Percentiles rank a stretch among this genome's conserved stretches.
These are phyloP conservation scores for Helicoverpa zea DNA, from an alignment of 1,140 invertebrate genomes.

Conservation along the genomic window DNA sequence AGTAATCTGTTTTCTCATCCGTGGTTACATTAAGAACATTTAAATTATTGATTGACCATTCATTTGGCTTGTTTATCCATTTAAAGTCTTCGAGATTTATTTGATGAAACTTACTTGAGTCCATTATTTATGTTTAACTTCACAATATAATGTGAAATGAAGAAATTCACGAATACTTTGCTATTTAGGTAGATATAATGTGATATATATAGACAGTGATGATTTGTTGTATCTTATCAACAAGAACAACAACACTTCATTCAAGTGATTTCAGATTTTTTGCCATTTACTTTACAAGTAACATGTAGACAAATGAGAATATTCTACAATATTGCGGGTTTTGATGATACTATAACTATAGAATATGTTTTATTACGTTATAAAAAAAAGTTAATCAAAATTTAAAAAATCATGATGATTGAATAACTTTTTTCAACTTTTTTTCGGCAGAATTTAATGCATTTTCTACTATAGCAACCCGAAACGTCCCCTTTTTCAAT, in stretches of 20 bases:
- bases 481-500: neutral
- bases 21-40: constrained; percentile 64
- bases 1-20: constrained; percentile 71
- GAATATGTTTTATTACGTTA: no score
- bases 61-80: constrained; percentile 73
- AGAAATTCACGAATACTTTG: neutral
- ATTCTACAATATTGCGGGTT: neutral
- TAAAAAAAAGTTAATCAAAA: no score
- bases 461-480: neutral
- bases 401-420: neutral
- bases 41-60: constrained; percentile 55
- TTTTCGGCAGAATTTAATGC: neutral
- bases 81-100: constrained; percentile 62
- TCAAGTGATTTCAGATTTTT: neutral
- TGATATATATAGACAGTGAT: neutral
- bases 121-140: constrained; percentile 26
- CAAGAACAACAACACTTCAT: neutral
- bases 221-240: constrained; percentile 4
- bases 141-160: neutral
- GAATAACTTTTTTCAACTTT: neutral
- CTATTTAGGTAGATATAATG: neutral
- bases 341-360: neutral
- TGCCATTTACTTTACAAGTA: neutral
- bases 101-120: constrained; percentile 44
- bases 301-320: neutral